These are phyloP conservation scores for Coecobrya sp. DNA, from an alignment of 2,888 invertebrate genomes.

Conservation along the genomic window DNA sequence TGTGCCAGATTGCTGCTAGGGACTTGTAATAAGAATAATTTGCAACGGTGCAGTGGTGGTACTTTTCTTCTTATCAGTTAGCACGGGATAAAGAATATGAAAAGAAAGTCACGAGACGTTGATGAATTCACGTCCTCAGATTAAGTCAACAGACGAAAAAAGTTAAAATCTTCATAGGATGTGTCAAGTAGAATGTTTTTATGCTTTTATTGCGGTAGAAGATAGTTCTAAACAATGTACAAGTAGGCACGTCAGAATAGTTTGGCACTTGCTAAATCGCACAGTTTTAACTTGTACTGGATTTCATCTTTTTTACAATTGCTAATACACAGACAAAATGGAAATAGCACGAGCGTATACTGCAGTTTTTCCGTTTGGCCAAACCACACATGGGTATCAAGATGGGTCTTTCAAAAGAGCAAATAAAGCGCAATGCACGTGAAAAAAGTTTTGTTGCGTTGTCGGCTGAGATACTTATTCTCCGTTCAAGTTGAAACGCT, in stretches of 20 bases:
- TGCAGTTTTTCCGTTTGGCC: not conserved
- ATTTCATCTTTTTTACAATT: not conserved
- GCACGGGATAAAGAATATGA: not conserved
- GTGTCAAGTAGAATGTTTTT: not conserved
- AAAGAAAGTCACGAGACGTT: not conserved
- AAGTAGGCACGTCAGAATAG: not conserved
- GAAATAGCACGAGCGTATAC: not conserved
- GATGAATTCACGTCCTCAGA: not conserved
- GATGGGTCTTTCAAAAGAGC: not conserved
- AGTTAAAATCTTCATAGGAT: not conserved
- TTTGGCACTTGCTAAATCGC: not conserved
- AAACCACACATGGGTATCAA: not conserved
- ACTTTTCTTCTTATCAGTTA: not conserved
- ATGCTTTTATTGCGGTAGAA: not conserved
- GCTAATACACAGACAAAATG: not conserved
- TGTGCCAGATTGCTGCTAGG: not conserved
- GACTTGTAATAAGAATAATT: constrained; percentile 10
- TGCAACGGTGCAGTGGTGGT: not conserved
- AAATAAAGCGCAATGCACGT: not conserved
- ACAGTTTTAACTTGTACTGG: not conserved
- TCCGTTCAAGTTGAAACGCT: constrained; percentile 1
- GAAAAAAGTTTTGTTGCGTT: not conserved
- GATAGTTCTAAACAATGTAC: not conserved
- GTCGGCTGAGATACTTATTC: not conserved
- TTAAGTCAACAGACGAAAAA: not conserved